Evolutionary conservation across 2,113 vertebrate genomes (phyloP), one percentile per base, ranked within the genome.

Genomic region (Spea bombifrons): DNA sequence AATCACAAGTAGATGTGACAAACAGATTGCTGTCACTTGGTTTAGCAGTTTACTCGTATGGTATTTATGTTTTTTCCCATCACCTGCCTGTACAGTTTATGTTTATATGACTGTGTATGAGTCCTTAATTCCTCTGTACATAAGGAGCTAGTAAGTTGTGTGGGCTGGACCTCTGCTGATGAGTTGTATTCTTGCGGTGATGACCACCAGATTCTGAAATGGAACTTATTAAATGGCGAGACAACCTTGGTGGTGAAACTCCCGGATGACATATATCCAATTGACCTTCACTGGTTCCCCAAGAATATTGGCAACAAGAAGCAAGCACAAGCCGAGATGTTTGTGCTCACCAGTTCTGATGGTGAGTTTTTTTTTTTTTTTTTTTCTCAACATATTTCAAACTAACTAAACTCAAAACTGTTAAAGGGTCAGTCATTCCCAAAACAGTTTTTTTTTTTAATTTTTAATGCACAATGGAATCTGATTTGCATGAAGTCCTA

Each of bases 171-270:
- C 2, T 93, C 94, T 30, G 94, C 96, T 10, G 97, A 99, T 3
- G 97, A 99, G 76, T 83, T 99, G 4, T 98, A 93, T 86, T 98
- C 97, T 0, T 98, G 95, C 85, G 94, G 97, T 1, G 97, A 99
- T 72, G 97, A 99, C 80, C 96, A 97, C 85, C 95, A 97, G 72
- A 90, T 99, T 43, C 85, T 99, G 75, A 95, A 86, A 13, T 99
- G 97, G 97, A 98, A 96, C 89, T 88, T 97, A 63, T 81, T 97
- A 83, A 95, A 89, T 12, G 89, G 86, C 71, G 97, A 98, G 81
- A 95, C 95, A 15, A 87, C 82, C 7, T 90, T 91, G 0, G 89
- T 97, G 52, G 92, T 95, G 70, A 93, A 86, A 71, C 91, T 98
- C 3, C 92, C 94, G 47, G 96, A 96, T 30, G 94, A 97, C 9